phyloP scores from a whole-genome alignment of 2,113 vertebrate species.

The Nesoenas mayeri region DNA sequence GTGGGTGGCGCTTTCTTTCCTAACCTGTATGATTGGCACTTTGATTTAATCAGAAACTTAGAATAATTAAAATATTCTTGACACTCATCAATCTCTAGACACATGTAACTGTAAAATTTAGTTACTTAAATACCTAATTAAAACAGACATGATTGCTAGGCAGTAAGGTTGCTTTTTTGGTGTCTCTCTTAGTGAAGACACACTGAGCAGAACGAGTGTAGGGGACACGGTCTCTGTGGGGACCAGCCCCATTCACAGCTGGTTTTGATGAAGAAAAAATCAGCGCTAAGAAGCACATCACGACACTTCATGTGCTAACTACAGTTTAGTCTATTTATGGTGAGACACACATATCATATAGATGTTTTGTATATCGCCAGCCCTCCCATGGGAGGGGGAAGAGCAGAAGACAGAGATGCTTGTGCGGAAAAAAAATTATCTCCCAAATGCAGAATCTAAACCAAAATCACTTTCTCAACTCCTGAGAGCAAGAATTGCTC shows the following conservation, averaged over 20 bases:
- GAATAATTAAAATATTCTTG: slow-evolving; percentile 23
- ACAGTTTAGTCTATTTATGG: neutral
- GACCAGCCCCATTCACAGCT: neutral
- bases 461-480: neutral
- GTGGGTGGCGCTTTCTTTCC: neutral
- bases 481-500: slow-evolving; percentile 41
- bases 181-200: neutral
- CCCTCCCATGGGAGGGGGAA: neutral
- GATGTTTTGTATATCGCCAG: neutral
- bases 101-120: neutral
- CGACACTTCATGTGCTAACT: neutral
- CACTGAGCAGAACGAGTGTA: neutral
- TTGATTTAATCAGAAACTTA: neutral
- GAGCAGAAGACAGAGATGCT: neutral
- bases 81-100: slow-evolving; percentile 2
- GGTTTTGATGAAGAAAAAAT: neutral
- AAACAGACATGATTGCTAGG: neutral
- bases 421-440: neutral
- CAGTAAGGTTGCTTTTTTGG: neutral
- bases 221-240: neutral
- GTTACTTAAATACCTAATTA: slow-evolving; percentile 35
- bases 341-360: neutral
- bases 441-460: neutral
- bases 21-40: neutral
- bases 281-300: neutral